Conservation (phyloP, 1,140 invertebrate genomes). For the Gonatopus flavifemur region DNA sequence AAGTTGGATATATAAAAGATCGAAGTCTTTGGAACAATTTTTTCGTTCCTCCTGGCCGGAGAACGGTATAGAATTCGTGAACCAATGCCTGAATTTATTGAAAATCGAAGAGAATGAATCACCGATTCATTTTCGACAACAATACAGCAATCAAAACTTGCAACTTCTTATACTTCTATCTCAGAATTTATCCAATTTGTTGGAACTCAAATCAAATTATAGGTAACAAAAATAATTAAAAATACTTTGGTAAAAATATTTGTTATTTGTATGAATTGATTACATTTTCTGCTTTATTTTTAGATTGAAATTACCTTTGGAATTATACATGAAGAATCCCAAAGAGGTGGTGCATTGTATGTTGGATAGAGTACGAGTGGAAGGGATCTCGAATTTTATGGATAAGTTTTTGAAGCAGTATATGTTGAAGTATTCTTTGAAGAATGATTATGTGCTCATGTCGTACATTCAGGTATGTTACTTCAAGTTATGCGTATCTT, state of each 20-base stretch:
- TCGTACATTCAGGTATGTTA: slow-evolving; percentile 36
- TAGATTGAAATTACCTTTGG: slow-evolving; percentile 38
- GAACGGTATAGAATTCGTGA: slow-evolving; percentile 40
- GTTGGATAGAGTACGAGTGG: slow-evolving; percentile 36
- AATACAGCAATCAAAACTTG: slow-evolving; percentile 24
- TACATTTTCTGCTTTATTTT: slow-evolving; percentile 4
- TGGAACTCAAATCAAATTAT: slow-evolving; percentile 36
- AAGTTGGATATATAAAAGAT: slow-evolving; percentile 38
- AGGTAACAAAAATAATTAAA: slow-evolving; percentile 30
- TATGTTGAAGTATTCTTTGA: slow-evolving; percentile 42
- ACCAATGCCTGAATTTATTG: slow-evolving; percentile 35
- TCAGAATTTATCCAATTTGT: slow-evolving; percentile 39
- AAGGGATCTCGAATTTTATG: slow-evolving; percentile 34
- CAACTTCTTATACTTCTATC: slow-evolving; percentile 29
- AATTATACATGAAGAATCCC: slow-evolving; percentile 37
- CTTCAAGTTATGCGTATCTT: not conserved
- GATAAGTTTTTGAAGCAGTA: slow-evolving; percentile 41
- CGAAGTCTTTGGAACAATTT: slow-evolving; percentile 40
- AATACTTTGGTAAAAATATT: slow-evolving; percentile 7
- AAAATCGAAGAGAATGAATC: slow-evolving; percentile 27
- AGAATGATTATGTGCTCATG: slow-evolving; percentile 39
- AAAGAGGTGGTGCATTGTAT: slow-evolving; percentile 35
- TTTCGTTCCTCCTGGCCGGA: slow-evolving; percentile 38
- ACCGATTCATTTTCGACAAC: slow-evolving; percentile 23
- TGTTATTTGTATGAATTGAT: not conserved